Evolutionary conservation across 2,797 vertebrate genomes (phyloP).

Genomic region (Sternotherus odoratus): DNA sequence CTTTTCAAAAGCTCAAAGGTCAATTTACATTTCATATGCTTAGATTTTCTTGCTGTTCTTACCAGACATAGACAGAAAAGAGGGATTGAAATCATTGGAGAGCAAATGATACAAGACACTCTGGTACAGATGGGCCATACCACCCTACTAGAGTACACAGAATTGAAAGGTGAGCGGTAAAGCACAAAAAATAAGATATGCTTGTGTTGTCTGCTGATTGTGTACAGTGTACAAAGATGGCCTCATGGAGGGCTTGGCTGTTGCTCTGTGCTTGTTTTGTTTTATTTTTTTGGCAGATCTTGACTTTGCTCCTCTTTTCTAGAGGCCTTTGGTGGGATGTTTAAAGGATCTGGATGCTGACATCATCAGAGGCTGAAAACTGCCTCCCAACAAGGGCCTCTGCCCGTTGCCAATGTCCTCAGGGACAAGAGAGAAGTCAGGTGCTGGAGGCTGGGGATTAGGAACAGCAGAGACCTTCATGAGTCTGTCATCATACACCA

Average conservation of each 20-base stretch:
- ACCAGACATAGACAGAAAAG: background rate
- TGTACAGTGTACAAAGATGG: background rate
- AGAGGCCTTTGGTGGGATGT: background rate
- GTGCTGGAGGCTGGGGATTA: background rate
- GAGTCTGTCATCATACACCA: background rate
- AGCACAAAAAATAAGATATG: background rate
- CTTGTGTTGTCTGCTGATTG: background rate
- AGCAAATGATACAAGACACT: background rate
- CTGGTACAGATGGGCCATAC: background rate
- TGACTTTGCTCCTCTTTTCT: background rate
- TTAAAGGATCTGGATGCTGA: background rate
- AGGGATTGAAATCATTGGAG: background rate
- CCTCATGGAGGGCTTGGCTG: background rate
- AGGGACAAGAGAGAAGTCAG: background rate
- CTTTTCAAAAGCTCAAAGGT: background rate
- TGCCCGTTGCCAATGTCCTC: background rate
- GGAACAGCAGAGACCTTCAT: background rate
- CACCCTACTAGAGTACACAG: background rate
- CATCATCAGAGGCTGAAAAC: background rate
- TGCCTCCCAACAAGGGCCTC: background rate
- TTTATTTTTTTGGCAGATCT: background rate
- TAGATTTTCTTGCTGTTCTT: background rate
- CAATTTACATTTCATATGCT: constrained; percentile 59
- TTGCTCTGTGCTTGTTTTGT: background rate
- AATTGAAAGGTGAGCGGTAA: background rate